Evolutionary conservation across 2,888 invertebrate species (phyloP).

Genomic region (Diarsia mendica): DNA sequence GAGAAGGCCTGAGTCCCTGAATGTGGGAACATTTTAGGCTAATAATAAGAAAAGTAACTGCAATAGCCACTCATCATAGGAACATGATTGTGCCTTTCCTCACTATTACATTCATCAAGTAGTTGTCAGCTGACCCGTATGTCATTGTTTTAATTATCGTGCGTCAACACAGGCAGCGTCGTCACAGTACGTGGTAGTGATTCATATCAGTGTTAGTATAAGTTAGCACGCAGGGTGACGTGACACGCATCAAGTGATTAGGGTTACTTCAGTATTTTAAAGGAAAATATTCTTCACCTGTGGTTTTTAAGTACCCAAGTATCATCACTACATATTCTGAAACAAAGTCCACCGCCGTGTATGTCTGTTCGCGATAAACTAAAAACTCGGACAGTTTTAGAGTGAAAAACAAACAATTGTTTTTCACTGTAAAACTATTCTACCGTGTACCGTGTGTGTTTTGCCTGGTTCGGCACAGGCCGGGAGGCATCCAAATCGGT

Average conservation of each 20-base stretch:
- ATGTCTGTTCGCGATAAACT: too few species aligned
- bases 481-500: background rate
- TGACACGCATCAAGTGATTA: conserved; percentile 21
- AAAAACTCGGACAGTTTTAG: too few species aligned
- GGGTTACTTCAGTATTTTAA: conserved; percentile 7
- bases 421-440: background rate
- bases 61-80: background rate
- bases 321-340: too few species aligned
- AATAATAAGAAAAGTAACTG: background rate
- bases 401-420: too few species aligned
- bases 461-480: background rate
- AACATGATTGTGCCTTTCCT: background rate
- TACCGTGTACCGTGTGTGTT: background rate
- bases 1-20: too few species aligned
- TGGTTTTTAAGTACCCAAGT: too few species aligned
- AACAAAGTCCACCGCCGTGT: too few species aligned
- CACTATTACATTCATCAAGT: conserved; percentile 1
- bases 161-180: background rate
- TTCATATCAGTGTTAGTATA: conserved; percentile 26
- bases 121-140: conserved; percentile 1
- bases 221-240: conserved; percentile 15
- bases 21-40: too few species aligned
- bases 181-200: conserved; percentile 32
- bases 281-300: background rate
- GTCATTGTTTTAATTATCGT: conserved; percentile 24